Conservation (phyloP, 2,113 vertebrate genomes). For the Lonchura striata region DNA sequence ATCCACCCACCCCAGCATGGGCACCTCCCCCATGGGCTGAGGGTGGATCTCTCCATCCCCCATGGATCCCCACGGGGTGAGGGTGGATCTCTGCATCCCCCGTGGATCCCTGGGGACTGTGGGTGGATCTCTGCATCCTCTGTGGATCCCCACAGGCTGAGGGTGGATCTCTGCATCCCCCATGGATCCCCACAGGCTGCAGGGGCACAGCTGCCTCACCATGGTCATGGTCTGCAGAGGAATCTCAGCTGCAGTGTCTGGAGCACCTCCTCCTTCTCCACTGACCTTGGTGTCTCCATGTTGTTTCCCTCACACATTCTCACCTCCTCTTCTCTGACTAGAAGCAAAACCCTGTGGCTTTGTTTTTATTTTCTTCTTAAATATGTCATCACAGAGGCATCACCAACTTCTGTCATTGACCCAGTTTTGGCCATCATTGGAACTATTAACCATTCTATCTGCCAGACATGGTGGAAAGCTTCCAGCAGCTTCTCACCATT, state of each 20-base stretch:
- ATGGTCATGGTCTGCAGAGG: fast-evolving
- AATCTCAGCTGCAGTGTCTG: fast-evolving
- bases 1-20: neutral
- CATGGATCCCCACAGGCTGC: neutral
- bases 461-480: neutral
- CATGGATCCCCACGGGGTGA: too few species aligned
- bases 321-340: neutral
- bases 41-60: too few species aligned
- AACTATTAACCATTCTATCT: neutral
- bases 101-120: too few species aligned
- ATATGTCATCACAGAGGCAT: neutral
- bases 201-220: neutral
- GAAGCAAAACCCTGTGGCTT: fast-evolving
- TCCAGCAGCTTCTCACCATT: neutral
- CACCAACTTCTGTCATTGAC: too few species aligned
- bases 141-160: too few species aligned
- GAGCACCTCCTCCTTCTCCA: neutral
- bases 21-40: neutral
- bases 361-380: neutral
- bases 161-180: too few species aligned
- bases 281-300: neutral
- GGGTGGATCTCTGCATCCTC: too few species aligned
- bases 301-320: neutral
- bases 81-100: too few species aligned
- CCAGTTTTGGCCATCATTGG: neutral